Evolutionary conservation across 1,140 invertebrate genomes (phyloP).

Genomic region (Pinna nobilis): DNA sequence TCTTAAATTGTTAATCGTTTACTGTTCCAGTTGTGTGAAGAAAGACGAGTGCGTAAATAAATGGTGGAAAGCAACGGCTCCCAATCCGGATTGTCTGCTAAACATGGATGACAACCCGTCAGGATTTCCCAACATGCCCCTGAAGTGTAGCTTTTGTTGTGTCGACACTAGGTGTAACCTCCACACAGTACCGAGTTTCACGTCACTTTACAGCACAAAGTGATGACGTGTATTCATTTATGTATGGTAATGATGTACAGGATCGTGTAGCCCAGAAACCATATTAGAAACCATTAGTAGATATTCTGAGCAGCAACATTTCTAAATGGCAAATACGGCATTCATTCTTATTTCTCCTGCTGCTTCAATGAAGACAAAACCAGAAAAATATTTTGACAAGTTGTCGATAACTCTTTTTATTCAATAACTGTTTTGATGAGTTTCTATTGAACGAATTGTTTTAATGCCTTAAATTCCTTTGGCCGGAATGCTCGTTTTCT

Average conservation of each 20-base stretch:
- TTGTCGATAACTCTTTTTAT: no score
- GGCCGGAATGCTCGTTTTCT: no score
- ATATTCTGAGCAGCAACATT: no score
- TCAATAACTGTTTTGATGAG: no score
- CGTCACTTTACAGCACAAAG: constrained; percentile 23
- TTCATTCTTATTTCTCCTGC: no score
- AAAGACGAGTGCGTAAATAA: constrained; percentile 24
- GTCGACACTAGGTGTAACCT: constrained; percentile 33
- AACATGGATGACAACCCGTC: constrained; percentile 42
- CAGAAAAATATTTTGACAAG: background rate
- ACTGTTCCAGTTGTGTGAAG: constrained; percentile 31
- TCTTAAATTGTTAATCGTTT: background rate
- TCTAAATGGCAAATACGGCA: no score
- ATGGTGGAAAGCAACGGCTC: constrained; percentile 38
- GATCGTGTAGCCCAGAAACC: no score
- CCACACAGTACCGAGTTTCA: constrained; percentile 30
- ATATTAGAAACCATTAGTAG: no score
- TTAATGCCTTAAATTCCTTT: no score
- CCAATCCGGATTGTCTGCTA: constrained; percentile 36
- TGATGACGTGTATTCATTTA: constrained; percentile 13
- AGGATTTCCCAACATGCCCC: constrained; percentile 25
- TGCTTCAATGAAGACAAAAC: background rate
- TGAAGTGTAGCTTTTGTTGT: constrained; percentile 44
- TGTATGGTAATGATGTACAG: no score
- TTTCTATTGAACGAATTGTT: no score